Evolutionary conservation across 2,113 vertebrate genomes (phyloP), one percentile per base, ranked within the genome.

Genomic region (Rhea pennata): DNA sequence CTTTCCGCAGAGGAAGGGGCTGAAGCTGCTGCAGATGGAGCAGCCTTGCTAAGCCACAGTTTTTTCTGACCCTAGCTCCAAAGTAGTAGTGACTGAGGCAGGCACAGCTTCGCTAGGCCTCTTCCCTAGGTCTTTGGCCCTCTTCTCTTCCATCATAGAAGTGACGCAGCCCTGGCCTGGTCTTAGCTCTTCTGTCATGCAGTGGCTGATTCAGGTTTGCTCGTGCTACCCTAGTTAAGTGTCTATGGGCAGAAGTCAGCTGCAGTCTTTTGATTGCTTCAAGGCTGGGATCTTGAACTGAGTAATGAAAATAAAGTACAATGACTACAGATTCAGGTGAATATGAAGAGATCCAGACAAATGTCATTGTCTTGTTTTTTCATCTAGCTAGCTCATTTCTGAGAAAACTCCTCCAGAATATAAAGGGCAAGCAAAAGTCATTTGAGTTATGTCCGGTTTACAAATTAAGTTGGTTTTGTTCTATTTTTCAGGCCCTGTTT

Each of bases 361-460:
- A 90, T 73, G 33, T 89, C 62, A 50, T 83, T 62, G 74, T 79
- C 59, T 89, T 87, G 33, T 58, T 91, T 82, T 74, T 84, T 91
- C 40, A 61, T 79, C 58, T 62, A 91, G 44, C 17, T 62, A 84
- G 11, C 53, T 84, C 69, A 23, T 92, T 93, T 92, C 88, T 75
- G 48, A 88, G 58, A 87, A 95, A 91, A 48, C 15, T 91, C 51
- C 24, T 92, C 62, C 62, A 79, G 70, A 95, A 42, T 50, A 65
- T 42, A 93, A 96, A 96, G 87, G 95, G 59, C 81, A 94, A 94
- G 40, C 19, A 93, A 91, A 92, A 95, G 50, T 6, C 53, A 89
- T 87, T 91, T 92, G 62, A 76, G 62, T 91, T 92, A 54, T 39
- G 79, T 77, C 56, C 71, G 59, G 51, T 64, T 91, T 85, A 85